Percentiles rank a stretch among this genome's conserved stretches.
phyloP scores from a whole-genome alignment of 1,140 invertebrate genomes.

The Drosophila burlai region DNA sequence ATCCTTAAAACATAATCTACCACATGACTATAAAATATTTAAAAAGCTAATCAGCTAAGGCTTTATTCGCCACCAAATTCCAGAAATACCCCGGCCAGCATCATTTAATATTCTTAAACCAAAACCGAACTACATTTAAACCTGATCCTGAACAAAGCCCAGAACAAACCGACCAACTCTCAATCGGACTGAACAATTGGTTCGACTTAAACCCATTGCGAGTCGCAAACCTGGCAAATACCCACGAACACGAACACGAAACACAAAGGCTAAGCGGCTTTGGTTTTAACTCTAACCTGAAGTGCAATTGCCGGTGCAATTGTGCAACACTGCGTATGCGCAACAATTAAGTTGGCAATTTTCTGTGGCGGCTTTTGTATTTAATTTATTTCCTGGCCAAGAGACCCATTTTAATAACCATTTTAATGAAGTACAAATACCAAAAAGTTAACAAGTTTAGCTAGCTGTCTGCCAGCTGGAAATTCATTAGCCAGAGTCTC shows the following conservation, averaged over 20 bases:
- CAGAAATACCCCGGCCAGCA: background rate
- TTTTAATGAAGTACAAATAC: constrained; percentile 69
- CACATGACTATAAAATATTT: too few relatives aligned
- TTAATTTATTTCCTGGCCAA: constrained; percentile 66
- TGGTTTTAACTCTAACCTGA: constrained; percentile 20
- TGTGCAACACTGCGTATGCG: constrained; percentile 67
- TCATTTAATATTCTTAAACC: constrained; percentile 25
- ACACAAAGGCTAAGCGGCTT: constrained; percentile 46
- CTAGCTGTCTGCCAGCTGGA: constrained; percentile 16
- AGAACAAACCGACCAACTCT: background rate
- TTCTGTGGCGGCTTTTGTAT: constrained; percentile 27
- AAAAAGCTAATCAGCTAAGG: background rate
- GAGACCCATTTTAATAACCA: constrained; percentile 22
- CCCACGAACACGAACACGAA: background rate
- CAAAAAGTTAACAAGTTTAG: constrained; percentile 21
- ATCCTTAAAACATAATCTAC: too few relatives aligned
- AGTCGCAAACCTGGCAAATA: constrained; percentile 10
- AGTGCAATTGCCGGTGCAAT: constrained; percentile 25
- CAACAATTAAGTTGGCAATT: constrained; percentile 59
- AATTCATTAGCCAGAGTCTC: constrained; percentile 33
- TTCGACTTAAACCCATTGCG: constrained; percentile 27
- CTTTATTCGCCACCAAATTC: too few relatives aligned
- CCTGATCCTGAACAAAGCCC: constrained; percentile 14
- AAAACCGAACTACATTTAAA: constrained; percentile 14
- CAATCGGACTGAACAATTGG: constrained; percentile 11